These are phyloP conservation scores for Eurypyga helias DNA, from an alignment of 2,113 vertebrate species.

Conservation along the genomic window DNA sequence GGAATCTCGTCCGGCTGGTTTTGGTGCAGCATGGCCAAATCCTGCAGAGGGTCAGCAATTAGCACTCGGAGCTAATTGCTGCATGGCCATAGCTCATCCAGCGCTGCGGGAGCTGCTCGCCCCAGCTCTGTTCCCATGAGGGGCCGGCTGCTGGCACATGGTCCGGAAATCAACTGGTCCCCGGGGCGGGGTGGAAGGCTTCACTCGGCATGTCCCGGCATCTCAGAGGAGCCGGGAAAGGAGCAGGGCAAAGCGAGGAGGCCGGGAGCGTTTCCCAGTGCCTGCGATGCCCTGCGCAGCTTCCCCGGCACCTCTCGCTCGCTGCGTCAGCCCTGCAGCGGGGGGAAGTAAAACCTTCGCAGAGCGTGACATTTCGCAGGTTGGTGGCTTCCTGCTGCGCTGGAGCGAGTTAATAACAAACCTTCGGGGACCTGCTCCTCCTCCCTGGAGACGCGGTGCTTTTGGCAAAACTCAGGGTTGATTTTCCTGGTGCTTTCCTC, in stretches of 20 bases:
- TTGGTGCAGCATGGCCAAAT: neutral
- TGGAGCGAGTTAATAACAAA: neutral
- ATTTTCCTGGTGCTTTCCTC: neutral
- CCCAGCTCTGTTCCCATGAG: accelerated
- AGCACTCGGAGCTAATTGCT: neutral
- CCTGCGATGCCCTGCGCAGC: accelerated
- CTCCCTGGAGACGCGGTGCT: neutral
- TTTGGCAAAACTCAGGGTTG: neutral
- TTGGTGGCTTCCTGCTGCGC: slow-evolving; percentile 13
- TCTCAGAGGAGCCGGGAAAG: neutral
- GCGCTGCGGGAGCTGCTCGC: accelerated
- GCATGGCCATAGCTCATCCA: neutral
- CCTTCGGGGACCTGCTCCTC: neutral
- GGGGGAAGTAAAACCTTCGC: neutral
- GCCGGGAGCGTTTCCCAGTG: accelerated
- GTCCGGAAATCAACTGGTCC: accelerated
- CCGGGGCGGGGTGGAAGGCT: accelerated
- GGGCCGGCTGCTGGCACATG: accelerated
- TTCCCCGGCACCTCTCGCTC: neutral
- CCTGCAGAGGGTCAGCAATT: neutral
- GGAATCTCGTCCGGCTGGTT: neutral
- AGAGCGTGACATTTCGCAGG: neutral
- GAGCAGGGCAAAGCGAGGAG: accelerated
- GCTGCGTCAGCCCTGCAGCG: accelerated
- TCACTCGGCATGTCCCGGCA: accelerated